These are phyloP conservation scores for Augiades crinisus DNA, from an alignment of 2,888 invertebrate genomes.

Conservation along the genomic window DNA sequence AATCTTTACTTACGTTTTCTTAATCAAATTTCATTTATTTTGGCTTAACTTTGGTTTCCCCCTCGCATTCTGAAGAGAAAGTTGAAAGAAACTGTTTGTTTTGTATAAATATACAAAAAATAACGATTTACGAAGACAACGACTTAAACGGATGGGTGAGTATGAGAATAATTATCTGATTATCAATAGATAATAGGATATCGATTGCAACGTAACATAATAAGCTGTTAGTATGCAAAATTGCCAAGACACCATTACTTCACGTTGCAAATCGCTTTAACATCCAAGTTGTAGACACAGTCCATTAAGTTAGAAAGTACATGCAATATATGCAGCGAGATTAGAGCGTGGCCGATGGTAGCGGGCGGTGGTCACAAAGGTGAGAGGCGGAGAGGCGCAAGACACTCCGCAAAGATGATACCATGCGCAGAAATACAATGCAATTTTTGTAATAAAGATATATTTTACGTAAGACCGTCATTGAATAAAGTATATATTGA, in stretches of 20 bases:
- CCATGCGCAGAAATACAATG: not conserved
- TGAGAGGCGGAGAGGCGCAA: conserved; percentile 12
- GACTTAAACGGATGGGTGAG: too few relatives aligned
- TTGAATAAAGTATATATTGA: conserved; percentile 19
- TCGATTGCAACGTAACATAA: not conserved
- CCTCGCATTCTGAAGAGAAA: too few relatives aligned
- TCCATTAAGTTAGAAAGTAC: conserved; percentile 21
- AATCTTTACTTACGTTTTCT: too few relatives aligned
- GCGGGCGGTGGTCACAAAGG: conserved; percentile 12
- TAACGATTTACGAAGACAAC: too few relatives aligned
- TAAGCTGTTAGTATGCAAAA: not conserved
- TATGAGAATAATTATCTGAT: not conserved
- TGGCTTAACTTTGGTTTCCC: too few relatives aligned
- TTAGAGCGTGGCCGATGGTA: conserved; percentile 18
- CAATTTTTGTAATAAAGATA: too few relatives aligned
- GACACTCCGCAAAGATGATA: not conserved
- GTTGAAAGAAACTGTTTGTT: too few relatives aligned
- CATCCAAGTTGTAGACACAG: conserved; percentile 11
- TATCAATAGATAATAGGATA: not conserved
- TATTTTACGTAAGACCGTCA: not conserved
- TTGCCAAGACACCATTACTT: not conserved
- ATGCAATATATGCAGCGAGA: conserved; percentile 2
- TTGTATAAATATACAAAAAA: too few relatives aligned
- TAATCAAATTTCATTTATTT: too few relatives aligned
- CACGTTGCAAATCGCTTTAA: not conserved